Percentiles rank a stretch among this genome's conserved stretches.
phyloP scores from a whole-genome alignment of 2,113 vertebrate genomes.

The Lota lota region DNA sequence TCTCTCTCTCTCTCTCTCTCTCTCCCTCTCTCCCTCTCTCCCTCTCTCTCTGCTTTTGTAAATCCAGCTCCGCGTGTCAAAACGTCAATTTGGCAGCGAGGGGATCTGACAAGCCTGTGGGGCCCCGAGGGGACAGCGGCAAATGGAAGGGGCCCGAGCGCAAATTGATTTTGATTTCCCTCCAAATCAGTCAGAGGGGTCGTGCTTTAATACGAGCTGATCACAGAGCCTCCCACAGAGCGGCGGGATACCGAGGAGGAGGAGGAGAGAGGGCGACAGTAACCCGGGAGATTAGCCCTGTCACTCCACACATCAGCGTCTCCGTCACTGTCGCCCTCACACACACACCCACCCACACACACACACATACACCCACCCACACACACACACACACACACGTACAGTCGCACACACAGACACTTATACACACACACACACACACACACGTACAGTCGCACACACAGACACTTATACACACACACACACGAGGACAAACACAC shows the following conservation, averaged over 20 bases:
- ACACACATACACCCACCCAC: not conserved
- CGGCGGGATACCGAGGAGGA: constrained; percentile 51
- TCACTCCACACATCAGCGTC: constrained; percentile 69
- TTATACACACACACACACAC: not conserved
- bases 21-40: constrained; percentile 18
- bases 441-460: not conserved
- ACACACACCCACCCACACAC: not conserved
- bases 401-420: not conserved
- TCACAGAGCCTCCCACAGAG: constrained; percentile 72
- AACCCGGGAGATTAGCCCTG: constrained; percentile 72
- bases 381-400: not conserved
- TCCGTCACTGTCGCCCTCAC: constrained; percentile 56
- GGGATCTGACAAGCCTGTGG: constrained; percentile 73
- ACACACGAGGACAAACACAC: too few species aligned
- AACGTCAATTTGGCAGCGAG: constrained; percentile 74
- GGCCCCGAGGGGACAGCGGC: constrained; percentile 66
- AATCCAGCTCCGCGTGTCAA: constrained; percentile 73
- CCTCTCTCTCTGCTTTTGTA: constrained; percentile 40
- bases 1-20: constrained; percentile 22
- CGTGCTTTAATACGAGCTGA: constrained; percentile 76
- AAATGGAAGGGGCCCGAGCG: constrained; percentile 63
- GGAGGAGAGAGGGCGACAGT: constrained; percentile 50
- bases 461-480: not conserved
- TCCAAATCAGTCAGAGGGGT: constrained; percentile 81
- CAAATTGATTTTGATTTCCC: constrained; percentile 84